Percentiles rank a stretch among this genome's conserved stretches.
Conservation (phyloP, 2,888 invertebrate genomes). For the Ametastegia equiseti region DNA sequence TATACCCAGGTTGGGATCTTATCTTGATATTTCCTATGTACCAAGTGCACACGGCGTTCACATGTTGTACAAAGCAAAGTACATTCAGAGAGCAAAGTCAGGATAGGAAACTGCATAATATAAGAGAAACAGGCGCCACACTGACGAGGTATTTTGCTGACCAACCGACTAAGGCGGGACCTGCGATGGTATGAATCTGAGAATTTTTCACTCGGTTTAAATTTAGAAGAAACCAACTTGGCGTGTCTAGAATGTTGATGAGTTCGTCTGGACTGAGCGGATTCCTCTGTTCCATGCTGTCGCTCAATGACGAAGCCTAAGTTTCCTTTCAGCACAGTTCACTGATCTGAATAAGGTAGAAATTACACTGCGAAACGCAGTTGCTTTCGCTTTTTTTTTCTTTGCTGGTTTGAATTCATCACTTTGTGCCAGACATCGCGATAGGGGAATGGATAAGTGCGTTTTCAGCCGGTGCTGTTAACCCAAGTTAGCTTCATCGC, state of each 20-base stretch:
- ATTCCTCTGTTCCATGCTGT: not conserved
- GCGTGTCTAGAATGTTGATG: conserved; percentile 35
- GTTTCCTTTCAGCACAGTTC: not conserved
- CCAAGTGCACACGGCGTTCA: not conserved
- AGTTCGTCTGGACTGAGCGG: conserved; percentile 3
- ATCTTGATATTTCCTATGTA: conserved; percentile 12
- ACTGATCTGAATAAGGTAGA: not conserved
- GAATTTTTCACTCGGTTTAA: conserved; percentile 23
- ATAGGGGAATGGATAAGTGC: not conserved
- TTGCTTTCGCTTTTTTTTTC: not conserved
- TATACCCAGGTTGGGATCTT: conserved; percentile 4
- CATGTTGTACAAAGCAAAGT: too few species aligned
- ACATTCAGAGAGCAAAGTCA: not conserved
- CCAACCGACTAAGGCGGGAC: not conserved
- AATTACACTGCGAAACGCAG: not conserved
- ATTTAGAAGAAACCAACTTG: conserved; percentile 8
- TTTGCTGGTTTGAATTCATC: not conserved
- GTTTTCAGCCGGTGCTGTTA: not conserved
- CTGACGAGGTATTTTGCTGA: conserved; percentile 17
- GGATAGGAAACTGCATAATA: conserved; percentile 3
- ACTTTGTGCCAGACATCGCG: not conserved
- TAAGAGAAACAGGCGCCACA: conserved; percentile 2
- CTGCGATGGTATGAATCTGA: not conserved
- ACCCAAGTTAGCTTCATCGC: conserved; percentile 2
- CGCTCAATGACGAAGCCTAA: not conserved